Evolutionary conservation across 2,888 invertebrate species (phyloP).

Genomic region (Caenorhabditis sp.): DNA sequence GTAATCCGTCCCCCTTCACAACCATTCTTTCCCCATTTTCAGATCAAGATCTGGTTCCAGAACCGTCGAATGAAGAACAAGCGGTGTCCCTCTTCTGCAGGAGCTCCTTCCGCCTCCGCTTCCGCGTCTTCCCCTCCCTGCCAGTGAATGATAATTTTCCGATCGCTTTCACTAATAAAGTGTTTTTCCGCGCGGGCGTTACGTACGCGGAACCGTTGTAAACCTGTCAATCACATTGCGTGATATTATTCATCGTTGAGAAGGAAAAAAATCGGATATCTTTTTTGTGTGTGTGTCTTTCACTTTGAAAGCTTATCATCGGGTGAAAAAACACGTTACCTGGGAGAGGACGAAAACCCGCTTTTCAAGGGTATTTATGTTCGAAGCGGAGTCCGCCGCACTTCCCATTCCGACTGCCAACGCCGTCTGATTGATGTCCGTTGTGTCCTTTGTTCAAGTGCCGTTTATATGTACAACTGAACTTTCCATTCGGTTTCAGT

Average conservation of each 20-base stretch:
- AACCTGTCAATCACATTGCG: conserved; percentile 9
- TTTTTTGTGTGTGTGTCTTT: not conserved
- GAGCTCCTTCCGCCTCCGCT: conserved; percentile 3
- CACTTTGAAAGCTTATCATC: conserved; percentile 20
- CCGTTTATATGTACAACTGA: not conserved
- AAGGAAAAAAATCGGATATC: conserved; percentile 41
- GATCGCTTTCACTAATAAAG: conserved; percentile 20
- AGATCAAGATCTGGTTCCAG: conserved; percentile 90
- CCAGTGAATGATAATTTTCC: not conserved
- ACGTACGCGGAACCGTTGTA: conserved; percentile 4
- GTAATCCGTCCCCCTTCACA: not conserved
- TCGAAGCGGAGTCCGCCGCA: conserved; percentile 1
- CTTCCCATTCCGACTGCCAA: conserved; percentile 20
- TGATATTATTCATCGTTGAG: conserved; percentile 3
- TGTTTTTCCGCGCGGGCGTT: not conserved
- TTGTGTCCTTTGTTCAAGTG: conserved; percentile 3
- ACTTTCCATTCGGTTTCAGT: conserved; percentile 26
- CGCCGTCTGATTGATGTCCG: conserved; percentile 15
- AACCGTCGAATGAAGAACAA: conserved; percentile 99
- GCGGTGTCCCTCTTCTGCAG: conserved; percentile 80
- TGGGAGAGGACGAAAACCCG: conserved; percentile 27
- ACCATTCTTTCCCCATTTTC: conserved; percentile 88
- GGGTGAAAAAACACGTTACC: conserved; percentile 35
- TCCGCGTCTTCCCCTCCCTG: not conserved
- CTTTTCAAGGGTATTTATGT: conserved; percentile 55